A percentile compares a stretch with the other conserved stretches of the same genome.
Conservation (phyloP, 2,797 vertebrate species). For the Falco rusticolus region DNA sequence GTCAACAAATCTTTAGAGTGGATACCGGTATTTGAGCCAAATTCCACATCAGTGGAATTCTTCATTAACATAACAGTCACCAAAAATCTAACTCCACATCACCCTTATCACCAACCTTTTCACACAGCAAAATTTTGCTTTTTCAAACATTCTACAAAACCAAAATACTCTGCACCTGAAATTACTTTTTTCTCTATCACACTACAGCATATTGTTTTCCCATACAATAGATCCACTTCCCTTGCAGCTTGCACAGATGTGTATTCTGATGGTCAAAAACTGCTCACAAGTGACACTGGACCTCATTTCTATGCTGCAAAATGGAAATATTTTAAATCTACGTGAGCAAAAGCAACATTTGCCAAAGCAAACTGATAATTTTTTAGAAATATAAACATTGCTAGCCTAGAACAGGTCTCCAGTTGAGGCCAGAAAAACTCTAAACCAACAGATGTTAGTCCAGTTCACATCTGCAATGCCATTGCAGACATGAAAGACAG, state of each 20-base stretch:
- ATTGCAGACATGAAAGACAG: not conserved
- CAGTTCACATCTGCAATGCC: constrained; percentile 15
- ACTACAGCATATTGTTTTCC: not conserved
- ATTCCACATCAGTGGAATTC: not conserved
- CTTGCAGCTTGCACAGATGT: not conserved
- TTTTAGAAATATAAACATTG: not conserved
- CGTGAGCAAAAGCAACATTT: not conserved
- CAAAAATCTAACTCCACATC: not conserved
- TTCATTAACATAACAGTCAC: not conserved
- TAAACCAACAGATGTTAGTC: not conserved
- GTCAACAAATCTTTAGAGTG: not conserved
- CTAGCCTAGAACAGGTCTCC: not conserved
- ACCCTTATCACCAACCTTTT: not conserved
- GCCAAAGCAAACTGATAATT: not conserved
- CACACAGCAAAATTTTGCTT: not conserved
- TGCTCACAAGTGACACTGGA: not conserved
- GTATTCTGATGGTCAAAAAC: not conserved
- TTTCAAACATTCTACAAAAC: not conserved
- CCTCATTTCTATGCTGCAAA: not conserved
- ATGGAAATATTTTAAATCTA: not conserved
- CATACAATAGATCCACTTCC: not conserved
- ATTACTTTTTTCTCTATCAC: not conserved
- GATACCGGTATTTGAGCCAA: not conserved
- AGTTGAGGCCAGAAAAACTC: not conserved
- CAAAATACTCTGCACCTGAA: not conserved